phyloP scores from a whole-genome alignment of 2,888 invertebrate species.

The Spodoptera littoralis region DNA sequence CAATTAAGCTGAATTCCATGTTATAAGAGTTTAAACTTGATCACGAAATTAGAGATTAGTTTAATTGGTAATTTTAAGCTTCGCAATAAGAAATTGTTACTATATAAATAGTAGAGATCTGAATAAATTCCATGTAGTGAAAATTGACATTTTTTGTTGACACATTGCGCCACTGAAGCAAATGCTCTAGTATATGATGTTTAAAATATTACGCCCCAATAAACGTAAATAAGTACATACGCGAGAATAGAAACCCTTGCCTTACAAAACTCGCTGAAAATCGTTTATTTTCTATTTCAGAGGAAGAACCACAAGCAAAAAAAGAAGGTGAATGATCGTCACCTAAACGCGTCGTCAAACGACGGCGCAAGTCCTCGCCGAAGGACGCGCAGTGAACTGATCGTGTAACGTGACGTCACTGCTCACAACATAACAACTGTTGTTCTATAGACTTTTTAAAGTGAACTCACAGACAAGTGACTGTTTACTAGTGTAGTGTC shows the following conservation, averaged over 20 bases:
- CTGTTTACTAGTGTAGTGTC: background rate
- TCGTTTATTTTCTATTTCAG: slow-evolving; percentile 60
- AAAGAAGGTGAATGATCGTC: slow-evolving; percentile 86
- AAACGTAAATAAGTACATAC: too few relatives aligned
- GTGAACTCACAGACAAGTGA: slow-evolving; percentile 11
- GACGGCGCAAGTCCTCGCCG: slow-evolving; percentile 84
- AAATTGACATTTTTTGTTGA: too few relatives aligned
- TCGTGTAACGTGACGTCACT: slow-evolving; percentile 28
- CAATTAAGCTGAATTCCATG: too few relatives aligned
- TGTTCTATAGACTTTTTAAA: background rate
- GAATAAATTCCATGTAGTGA: too few relatives aligned
- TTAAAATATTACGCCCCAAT: too few relatives aligned
- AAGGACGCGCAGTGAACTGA: slow-evolving; percentile 75
- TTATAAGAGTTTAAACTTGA: too few relatives aligned
- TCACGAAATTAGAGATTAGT: too few relatives aligned
- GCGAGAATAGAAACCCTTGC: background rate
- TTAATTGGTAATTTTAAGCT: too few relatives aligned
- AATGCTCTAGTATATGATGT: too few relatives aligned
- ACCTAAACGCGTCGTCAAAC: slow-evolving; percentile 86
- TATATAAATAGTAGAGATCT: too few relatives aligned
- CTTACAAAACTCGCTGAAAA: background rate
- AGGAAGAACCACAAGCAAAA: slow-evolving; percentile 81
- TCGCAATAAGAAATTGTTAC: too few relatives aligned
- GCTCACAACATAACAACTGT: background rate
- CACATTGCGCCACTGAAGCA: too few relatives aligned